phyloP scores from a whole-genome alignment of 2,888 invertebrate genomes.

The Xylocampa areola region DNA sequence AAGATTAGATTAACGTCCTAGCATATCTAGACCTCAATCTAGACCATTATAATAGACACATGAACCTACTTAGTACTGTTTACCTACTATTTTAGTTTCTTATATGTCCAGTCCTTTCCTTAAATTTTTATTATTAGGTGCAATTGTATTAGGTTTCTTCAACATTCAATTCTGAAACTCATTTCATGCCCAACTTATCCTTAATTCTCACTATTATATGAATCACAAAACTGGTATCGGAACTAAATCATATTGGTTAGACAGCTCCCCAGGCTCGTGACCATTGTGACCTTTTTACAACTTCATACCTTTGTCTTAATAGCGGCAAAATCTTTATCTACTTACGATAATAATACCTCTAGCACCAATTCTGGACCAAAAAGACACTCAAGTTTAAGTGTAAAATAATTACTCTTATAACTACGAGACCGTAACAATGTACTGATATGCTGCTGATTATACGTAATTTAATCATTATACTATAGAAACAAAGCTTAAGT shows the following conservation, averaged over 20 bases:
- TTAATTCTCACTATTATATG: neutral
- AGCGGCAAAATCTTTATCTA: conserved; percentile 14
- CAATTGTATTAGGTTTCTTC: too few relatives aligned
- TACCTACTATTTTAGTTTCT: too few relatives aligned
- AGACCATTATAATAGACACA: neutral
- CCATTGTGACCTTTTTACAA: conserved; percentile 3
- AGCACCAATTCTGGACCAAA: conserved; percentile 22
- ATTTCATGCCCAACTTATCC: neutral
- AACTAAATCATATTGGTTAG: neutral
- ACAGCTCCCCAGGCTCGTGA: neutral
- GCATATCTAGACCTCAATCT: neutral
- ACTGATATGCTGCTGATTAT: conserved; percentile 8
- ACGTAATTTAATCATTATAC: conserved; percentile 14
- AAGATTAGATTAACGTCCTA: conserved; percentile 20
- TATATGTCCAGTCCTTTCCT: too few relatives aligned
- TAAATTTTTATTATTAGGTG: too few relatives aligned
- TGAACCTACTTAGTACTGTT: too few relatives aligned
- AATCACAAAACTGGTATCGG: conserved; percentile 1
- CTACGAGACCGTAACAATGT: conserved; percentile 17
- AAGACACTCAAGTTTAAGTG: conserved; percentile 26
- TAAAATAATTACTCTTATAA: conserved; percentile 13
- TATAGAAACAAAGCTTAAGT: conserved; percentile 9
- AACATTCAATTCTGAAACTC: too few relatives aligned
- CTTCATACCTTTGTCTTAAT: conserved; percentile 19
- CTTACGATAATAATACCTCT: conserved; percentile 24